Percentiles rank a stretch among this genome's conserved stretches.
Evolutionary conservation across 2,888 invertebrate genomes (phyloP).

Genomic region (Aphidoletes aphidimyza): DNA sequence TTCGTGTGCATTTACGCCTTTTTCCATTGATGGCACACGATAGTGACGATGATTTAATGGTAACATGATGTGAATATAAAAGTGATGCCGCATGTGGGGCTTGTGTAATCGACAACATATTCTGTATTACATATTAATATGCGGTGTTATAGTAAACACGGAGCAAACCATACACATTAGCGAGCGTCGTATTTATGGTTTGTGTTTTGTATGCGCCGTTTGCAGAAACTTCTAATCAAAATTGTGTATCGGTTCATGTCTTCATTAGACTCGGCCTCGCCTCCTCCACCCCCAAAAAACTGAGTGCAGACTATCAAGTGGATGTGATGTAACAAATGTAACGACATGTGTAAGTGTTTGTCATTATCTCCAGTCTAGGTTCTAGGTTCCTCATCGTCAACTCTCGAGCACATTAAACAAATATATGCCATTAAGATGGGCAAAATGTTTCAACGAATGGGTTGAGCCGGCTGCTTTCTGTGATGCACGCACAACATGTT

Average conservation of each 20-base stretch:
- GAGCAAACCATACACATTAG: no score
- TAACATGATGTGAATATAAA: constrained; percentile 37
- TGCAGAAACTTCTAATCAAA: no score
- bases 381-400: neutral
- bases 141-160: neutral
- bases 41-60: constrained; percentile 51
- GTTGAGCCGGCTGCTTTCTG: neutral
- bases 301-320: no score
- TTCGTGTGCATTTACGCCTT: neutral
- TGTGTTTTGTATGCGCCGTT: no score
- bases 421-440: constrained; percentile 18
- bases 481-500: constrained; percentile 37
- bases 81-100: constrained; percentile 20
- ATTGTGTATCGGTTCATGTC: neutral
- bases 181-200: no score
- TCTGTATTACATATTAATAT: neutral
- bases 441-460: neutral
- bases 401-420: neutral
- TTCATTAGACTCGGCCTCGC: neutral
- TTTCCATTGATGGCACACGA: neutral
- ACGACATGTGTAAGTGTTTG: constrained; percentile 47
- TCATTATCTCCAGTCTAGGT: constrained; percentile 3
- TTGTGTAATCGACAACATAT: neutral
- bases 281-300: neutral
- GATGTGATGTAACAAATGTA: constrained; percentile 26